A percentile compares a stretch with the other conserved stretches of the same genome.
phyloP scores from a whole-genome alignment of 2,888 invertebrate species.

The Hofmannophila pseudospretella region DNA sequence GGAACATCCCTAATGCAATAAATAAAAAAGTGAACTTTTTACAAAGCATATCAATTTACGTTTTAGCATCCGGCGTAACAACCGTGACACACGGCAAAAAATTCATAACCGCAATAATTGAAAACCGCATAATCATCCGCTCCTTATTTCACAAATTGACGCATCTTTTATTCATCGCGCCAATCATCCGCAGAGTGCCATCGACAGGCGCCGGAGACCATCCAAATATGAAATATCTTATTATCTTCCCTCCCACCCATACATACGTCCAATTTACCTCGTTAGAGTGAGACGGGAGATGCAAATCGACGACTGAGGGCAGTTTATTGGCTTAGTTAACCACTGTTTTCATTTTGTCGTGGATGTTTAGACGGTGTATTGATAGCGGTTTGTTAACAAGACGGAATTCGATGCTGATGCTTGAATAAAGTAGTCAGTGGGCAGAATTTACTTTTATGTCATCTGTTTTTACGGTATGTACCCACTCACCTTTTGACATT shows the following conservation, averaged over 20 bases:
- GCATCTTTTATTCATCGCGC: slow-evolving; percentile 72
- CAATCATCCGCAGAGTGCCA: slow-evolving; percentile 66
- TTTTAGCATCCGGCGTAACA: too few relatives aligned
- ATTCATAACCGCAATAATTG: slow-evolving; percentile 33
- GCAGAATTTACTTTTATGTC: background rate
- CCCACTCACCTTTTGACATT: too few relatives aligned
- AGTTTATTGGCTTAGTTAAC: slow-evolving; percentile 67
- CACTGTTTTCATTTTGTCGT: slow-evolving; percentile 39
- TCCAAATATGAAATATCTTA: slow-evolving; percentile 46
- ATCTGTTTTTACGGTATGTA: too few relatives aligned
- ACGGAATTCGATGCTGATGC: too few relatives aligned
- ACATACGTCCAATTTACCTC: slow-evolving; percentile 14
- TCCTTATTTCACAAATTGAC: slow-evolving; percentile 68
- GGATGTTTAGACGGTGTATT: slow-evolving; percentile 5
- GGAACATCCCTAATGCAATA: too few relatives aligned
- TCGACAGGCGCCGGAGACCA: slow-evolving; percentile 61
- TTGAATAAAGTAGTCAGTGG: slow-evolving; percentile 15
- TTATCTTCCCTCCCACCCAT: slow-evolving; percentile 27
- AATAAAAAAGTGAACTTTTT: too few relatives aligned
- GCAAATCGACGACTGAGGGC: slow-evolving; percentile 24
- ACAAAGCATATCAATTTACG: too few relatives aligned
- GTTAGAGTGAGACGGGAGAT: slow-evolving; percentile 24
- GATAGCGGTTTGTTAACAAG: background rate
- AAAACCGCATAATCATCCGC: slow-evolving; percentile 59
- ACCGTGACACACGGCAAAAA: too few relatives aligned